Base-by-base conservation (phyloP, 2,113 vertebrate species). In the Hypocryptadius cinnamomeus region DNA sequence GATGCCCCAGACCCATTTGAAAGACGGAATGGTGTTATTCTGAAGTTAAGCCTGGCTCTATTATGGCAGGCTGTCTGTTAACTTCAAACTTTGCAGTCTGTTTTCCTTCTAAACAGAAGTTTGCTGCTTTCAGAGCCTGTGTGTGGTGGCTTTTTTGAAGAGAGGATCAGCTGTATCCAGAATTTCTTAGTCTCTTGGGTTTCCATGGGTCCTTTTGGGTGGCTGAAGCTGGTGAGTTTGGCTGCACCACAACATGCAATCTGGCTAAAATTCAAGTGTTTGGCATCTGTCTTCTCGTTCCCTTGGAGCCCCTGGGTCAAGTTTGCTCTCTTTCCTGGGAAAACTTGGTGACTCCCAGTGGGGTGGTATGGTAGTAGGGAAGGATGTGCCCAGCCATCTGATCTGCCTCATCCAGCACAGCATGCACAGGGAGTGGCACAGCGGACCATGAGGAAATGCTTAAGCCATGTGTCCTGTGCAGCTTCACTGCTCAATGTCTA, bases 11-110 rank as follows among this genome's bases (percentile, higher is more conserved):
- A 65, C n/a, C 7, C 3, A 1, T 76, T 72, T 79, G 63, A 53
- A 76, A 61, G 37, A 44, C 42, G 33, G 35, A 15, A 13, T 89
- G 24, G 30, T 70, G 39, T 57, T 80, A 45, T 21, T 65, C 39
- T 84, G 68, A 35, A 11, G n/a, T 90, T 77, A 61, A 56, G 17
- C 31, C 72, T 69, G 37, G 31, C 63, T 84, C 51, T 63, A 8
- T 61, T 80, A 35, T 1, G 3, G 35, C 0, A 0, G 48, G 35
- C 64, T 80, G 30, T 74, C 77, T 7, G 0, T 50, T 56, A n/a
- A 72, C 60, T 87, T 79, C 48, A 40, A 61, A 61, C 63, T 93
- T 79, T 54, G 39, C 9, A 28, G 56, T 53, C 54, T 14, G 0
- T 81, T 91, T 87, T 79, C 45, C 24, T 90, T 83, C 68, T 44